Conservation (phyloP, 2,797 vertebrate species). For the Hybognathus amarus region DNA sequence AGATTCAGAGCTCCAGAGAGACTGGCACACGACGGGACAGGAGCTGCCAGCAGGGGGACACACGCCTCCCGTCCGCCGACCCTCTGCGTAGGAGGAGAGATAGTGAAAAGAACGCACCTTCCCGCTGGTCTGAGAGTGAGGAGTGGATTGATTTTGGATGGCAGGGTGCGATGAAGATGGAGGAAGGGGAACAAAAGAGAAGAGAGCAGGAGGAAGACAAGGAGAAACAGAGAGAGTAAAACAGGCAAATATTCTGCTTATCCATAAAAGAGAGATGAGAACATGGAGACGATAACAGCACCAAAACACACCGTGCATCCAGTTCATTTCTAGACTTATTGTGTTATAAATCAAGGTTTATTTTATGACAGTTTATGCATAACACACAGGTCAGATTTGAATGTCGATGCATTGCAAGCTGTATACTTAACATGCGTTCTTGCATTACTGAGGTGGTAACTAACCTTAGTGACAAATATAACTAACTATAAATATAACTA, state of each 20-base stretch:
- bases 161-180: conserved; percentile 92
- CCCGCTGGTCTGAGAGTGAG: conserved; percentile 99
- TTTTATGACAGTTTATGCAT: conserved; percentile 6
- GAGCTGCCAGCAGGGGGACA: conserved; percentile 16
- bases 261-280: conserved; percentile 66
- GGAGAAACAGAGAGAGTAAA: conserved; percentile 79
- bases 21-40: conserved; percentile 40
- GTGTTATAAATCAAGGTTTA: neutral
- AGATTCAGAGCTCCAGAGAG: conserved; percentile 18
- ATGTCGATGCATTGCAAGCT: neutral
- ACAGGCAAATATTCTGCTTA: conserved; percentile 79
- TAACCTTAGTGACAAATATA: neutral
- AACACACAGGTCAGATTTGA: neutral
- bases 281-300: conserved; percentile 55
- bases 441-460: neutral
- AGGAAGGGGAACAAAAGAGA: conserved; percentile 87
- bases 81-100: conserved; percentile 27
- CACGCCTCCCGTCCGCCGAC: conserved; percentile 8
- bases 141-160: conserved; percentile 84
- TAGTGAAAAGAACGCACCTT: conserved; percentile 99
- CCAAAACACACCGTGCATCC: conserved; percentile 52
- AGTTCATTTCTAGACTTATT: conserved; percentile 45
- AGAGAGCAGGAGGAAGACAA: conserved; percentile 77
- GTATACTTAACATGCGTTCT: neutral
- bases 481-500: too few relatives aligned